These are phyloP conservation scores for Otis tarda DNA, from an alignment of 2,113 vertebrate species.

Conservation along the genomic window DNA sequence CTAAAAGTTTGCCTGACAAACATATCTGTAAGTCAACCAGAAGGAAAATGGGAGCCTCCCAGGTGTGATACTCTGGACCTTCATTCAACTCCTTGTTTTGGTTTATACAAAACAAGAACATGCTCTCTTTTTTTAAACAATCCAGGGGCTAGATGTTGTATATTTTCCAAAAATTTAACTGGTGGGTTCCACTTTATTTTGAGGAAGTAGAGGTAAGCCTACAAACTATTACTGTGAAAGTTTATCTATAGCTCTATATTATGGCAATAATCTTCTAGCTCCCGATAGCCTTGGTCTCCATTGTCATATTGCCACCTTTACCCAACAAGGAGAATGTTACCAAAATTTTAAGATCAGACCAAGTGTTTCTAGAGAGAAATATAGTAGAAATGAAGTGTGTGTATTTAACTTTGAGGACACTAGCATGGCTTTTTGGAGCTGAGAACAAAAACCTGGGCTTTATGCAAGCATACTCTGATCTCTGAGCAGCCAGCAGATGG, in stretches of 20 bases:
- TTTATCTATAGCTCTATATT: not conserved
- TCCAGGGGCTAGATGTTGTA: not conserved
- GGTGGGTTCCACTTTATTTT: not conserved
- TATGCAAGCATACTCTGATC: not conserved
- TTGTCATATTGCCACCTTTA: not conserved
- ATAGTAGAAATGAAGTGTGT: not conserved
- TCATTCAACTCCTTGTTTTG: not conserved
- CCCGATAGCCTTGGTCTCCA: not conserved
- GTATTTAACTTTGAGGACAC: not conserved
- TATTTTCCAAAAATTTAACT: not conserved
- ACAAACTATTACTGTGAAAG: not conserved
- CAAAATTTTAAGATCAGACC: not conserved
- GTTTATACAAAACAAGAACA: not conserved
- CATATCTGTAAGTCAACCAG: not conserved
- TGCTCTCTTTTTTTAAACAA: not conserved
- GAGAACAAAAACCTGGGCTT: not conserved
- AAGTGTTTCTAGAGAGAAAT: not conserved
- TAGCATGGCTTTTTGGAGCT: not conserved
- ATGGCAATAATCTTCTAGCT: not conserved
- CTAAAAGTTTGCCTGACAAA: not conserved
- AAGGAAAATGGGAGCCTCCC: not conserved
- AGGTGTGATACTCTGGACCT: not conserved
- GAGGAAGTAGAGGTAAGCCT: not conserved
- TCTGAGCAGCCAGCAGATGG: not conserved
- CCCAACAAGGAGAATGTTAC: not conserved